Evolutionary conservation across 2,888 invertebrate species (phyloP).

Genomic region (Noctua fimbriata): DNA sequence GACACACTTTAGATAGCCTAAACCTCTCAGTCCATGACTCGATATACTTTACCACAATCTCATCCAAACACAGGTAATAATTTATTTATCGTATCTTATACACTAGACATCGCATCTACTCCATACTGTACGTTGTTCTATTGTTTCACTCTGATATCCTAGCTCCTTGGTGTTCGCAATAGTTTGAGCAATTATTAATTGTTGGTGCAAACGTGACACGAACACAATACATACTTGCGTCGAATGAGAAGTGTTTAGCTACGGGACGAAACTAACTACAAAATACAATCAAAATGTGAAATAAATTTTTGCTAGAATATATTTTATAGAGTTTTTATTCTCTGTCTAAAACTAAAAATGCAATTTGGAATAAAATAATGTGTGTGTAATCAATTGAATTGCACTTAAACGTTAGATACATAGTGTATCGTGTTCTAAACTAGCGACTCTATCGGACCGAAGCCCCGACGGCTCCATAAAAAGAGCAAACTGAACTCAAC

Average conservation of each 20-base stretch:
- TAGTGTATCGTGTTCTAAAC: slow-evolving; percentile 78
- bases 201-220: slow-evolving; percentile 66
- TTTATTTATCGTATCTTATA: slow-evolving; percentile 72
- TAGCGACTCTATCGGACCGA: slow-evolving; percentile 82
- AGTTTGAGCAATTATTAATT: slow-evolving; percentile 74
- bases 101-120: slow-evolving; percentile 68
- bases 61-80: slow-evolving; percentile 72
- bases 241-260: slow-evolving; percentile 67
- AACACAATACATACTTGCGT: slow-evolving; percentile 58
- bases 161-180: slow-evolving; percentile 68
- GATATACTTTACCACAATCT: slow-evolving; percentile 74
- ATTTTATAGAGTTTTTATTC: slow-evolving; percentile 67
- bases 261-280: slow-evolving; percentile 70
- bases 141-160: slow-evolving; percentile 51
- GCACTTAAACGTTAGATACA: slow-evolving; percentile 76
- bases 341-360: slow-evolving; percentile 76
- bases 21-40: slow-evolving; percentile 83
- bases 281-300: slow-evolving; percentile 71
- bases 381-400: slow-evolving; percentile 73
- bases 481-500: slow-evolving; percentile 69
- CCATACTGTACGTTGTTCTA: slow-evolving; percentile 63
- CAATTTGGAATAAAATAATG: slow-evolving; percentile 73
- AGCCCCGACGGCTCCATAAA: slow-evolving; percentile 63
- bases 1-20: slow-evolving; percentile 75
- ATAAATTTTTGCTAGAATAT: slow-evolving; percentile 67